Evolutionary conservation across 2,888 invertebrate species (phyloP).

Genomic region (Fabriciana adippe): DNA sequence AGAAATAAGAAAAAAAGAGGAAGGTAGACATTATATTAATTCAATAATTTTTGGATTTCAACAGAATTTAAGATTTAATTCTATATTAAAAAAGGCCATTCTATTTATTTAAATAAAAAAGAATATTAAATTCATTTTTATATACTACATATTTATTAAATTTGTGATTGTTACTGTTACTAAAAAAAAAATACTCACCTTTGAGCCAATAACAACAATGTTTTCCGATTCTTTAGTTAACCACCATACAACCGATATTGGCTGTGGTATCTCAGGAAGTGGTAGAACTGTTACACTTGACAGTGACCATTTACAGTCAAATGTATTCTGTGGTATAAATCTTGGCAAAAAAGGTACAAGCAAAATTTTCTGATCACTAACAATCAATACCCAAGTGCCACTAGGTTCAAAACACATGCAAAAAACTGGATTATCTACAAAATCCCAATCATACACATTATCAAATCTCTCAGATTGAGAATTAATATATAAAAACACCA

Average conservation of each 20-base stretch:
- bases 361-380: slow-evolving; percentile 78
- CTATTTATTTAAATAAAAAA: too few species aligned
- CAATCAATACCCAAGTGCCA: slow-evolving; percentile 88
- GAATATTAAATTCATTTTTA: too few species aligned
- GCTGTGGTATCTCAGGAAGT: slow-evolving; percentile 66
- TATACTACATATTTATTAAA: neutral
- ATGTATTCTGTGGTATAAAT: slow-evolving; percentile 69
- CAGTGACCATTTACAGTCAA: slow-evolving; percentile 76
- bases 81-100: too few species aligned
- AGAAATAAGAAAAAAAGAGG: too few species aligned
- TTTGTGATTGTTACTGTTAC: neutral
- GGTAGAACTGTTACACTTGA: slow-evolving; percentile 75
- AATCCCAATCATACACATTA: slow-evolving; percentile 75
- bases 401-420: slow-evolving; percentile 92
- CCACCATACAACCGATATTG: slow-evolving; percentile 89
- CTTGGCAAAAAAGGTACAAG: slow-evolving; percentile 77
- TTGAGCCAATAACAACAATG: slow-evolving; percentile 87
- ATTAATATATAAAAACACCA: slow-evolving; percentile 69
- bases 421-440: slow-evolving; percentile 80
- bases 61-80: too few species aligned
- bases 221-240: slow-evolving; percentile 87
- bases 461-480: slow-evolving; percentile 65
- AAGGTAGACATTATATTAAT: too few species aligned
- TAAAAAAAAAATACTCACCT: slow-evolving; percentile 58
- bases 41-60: too few species aligned